Evolutionary conservation across 2,888 invertebrate species (phyloP).

Genomic region (Cactoblastis cactorum): DNA sequence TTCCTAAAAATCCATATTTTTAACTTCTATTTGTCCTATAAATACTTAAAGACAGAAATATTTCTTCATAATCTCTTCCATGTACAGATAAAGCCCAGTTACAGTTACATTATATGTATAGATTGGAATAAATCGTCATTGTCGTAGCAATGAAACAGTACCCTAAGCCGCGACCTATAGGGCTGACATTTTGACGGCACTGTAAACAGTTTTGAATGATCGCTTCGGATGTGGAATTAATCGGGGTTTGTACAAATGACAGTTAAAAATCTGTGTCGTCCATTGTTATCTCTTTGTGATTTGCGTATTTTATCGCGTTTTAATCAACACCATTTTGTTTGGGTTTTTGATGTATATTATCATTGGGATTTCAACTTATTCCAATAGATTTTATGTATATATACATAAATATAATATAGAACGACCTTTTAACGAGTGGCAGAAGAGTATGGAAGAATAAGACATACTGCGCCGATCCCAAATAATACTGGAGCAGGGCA

Average conservation of each 20-base stretch:
- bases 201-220: constrained; percentile 10
- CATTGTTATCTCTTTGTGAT: neutral
- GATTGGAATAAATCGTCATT: neutral
- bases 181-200: neutral
- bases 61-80: no score
- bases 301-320: neutral
- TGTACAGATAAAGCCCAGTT: no score
- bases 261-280: neutral
- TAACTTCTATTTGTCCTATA: no score
- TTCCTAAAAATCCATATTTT: no score
- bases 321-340: neutral
- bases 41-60: no score
- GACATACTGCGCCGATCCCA: no score
- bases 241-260: neutral
- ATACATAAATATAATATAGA: no score
- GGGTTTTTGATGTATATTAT: neutral
- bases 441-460: no score
- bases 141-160: neutral
- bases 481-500: no score
- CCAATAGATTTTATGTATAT: no score
- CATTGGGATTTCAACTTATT: neutral
- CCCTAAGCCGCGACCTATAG: neutral
- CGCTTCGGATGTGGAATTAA: neutral
- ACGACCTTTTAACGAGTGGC: no score
- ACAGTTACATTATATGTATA: no score